These are phyloP conservation scores for Phasia obesa DNA, from an alignment of 2,888 invertebrate genomes.

Conservation along the genomic window DNA sequence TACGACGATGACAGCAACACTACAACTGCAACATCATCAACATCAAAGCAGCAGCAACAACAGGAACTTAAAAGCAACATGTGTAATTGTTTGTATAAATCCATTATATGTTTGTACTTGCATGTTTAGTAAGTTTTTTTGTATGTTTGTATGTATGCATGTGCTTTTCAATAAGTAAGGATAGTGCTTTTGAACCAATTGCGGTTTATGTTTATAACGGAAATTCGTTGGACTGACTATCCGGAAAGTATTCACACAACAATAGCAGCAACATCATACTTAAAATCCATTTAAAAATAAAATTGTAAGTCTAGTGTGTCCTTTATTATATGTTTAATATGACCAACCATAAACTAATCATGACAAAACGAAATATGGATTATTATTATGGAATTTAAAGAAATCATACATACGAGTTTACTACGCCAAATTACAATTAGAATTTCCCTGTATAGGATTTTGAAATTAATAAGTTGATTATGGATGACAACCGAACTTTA, in stretches of 20 bases:
- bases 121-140: constrained; percentile 6
- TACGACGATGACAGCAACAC: constrained; percentile 58
- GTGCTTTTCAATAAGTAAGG: too few relatives aligned
- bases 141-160: constrained; percentile 2
- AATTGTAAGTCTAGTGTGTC: background rate
- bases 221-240: constrained; percentile 68
- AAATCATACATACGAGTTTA: too few relatives aligned
- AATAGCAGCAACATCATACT: constrained; percentile 21
- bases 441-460: too few relatives aligned
- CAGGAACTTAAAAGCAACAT: constrained; percentile 13
- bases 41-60: constrained; percentile 20
- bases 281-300: constrained; percentile 6
- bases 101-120: background rate
- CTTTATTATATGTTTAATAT: background rate
- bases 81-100: constrained; percentile 16
- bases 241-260: constrained; percentile 57
- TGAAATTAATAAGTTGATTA: too few relatives aligned
- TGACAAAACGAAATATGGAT: too few relatives aligned
- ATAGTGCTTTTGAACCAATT: constrained; percentile 62
- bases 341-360: background rate
- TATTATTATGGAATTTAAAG: too few relatives aligned
- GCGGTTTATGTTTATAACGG: constrained; percentile 72
- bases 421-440: too few relatives aligned
- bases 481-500: too few relatives aligned
- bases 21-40: constrained; percentile 48